These are phyloP conservation scores for Hyles lineata DNA, from an alignment of 2,888 invertebrate genomes.

Conservation along the genomic window DNA sequence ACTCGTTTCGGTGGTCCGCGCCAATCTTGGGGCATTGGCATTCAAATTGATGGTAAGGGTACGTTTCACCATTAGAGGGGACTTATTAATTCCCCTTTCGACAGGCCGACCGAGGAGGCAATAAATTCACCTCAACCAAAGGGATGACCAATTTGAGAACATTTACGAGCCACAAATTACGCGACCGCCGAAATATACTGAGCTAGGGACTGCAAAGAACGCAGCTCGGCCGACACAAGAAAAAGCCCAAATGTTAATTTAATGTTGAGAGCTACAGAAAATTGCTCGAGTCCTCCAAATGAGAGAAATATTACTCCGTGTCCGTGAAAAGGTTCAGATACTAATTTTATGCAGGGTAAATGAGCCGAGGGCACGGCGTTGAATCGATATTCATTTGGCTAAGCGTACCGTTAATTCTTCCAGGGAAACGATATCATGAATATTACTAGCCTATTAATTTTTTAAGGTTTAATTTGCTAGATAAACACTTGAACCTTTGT, in stretches of 20 bases:
- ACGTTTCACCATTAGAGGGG: conserved; percentile 84
- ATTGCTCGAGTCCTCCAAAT: conserved; percentile 77
- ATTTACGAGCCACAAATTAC: conserved; percentile 85
- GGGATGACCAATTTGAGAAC: conserved; percentile 86
- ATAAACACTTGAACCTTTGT: conserved; percentile 3
- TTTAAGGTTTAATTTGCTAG: conserved; percentile 34
- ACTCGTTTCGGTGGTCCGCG: conserved; percentile 72
- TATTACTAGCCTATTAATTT: conserved; percentile 62
- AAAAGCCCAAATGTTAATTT: conserved; percentile 84
- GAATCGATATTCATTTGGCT: conserved; percentile 80
- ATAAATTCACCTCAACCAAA: conserved; percentile 85
- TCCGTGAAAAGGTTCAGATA: conserved; percentile 72
- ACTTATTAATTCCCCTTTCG: conserved; percentile 85
- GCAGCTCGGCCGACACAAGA: conserved; percentile 69
- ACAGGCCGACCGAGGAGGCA: conserved; percentile 83
- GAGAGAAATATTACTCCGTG: conserved; percentile 73
- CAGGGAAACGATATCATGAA: conserved; percentile 68
- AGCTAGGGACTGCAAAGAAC: conserved; percentile 69
- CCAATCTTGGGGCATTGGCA: conserved; percentile 82
- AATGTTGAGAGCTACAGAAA: conserved; percentile 80
- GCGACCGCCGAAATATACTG: conserved; percentile 84
- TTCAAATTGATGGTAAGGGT: conserved; percentile 84
- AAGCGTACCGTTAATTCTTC: conserved; percentile 74
- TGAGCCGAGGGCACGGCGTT: conserved; percentile 67
- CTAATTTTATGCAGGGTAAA: conserved; percentile 82